phyloP scores from a whole-genome alignment of 2,797 vertebrate species.

The Danio albolineatus region DNA sequence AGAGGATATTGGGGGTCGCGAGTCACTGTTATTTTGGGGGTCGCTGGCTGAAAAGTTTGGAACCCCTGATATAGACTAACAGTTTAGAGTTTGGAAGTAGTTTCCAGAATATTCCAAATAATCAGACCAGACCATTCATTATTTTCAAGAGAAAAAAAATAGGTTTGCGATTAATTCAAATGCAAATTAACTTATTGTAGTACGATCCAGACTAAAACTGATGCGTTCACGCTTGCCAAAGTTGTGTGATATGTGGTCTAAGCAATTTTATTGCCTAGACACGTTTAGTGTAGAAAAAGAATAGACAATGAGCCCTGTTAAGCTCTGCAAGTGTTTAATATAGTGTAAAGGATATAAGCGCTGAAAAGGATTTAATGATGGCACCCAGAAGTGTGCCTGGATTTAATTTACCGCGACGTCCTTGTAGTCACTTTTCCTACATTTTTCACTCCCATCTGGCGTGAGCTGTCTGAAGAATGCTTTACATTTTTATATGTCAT shows the following conservation, averaged over 20 bases:
- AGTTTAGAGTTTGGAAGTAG: no score
- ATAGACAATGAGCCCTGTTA: not conserved
- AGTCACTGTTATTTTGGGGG: no score
- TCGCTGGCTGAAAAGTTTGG: no score
- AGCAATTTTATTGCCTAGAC: not conserved
- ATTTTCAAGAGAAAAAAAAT: not conserved
- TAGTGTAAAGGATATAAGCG: not conserved
- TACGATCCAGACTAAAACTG: not conserved
- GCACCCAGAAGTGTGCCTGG: slow-evolving; percentile 10
- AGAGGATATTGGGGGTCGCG: no score
- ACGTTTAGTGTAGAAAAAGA: not conserved
- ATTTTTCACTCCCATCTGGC: slow-evolving; percentile 22
- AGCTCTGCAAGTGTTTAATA: not conserved
- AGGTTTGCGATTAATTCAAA: not conserved
- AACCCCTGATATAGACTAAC: no score
- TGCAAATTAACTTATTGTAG: not conserved
- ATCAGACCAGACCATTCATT: no score
- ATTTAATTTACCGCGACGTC: slow-evolving; percentile 38
- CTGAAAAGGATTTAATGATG: slow-evolving; percentile 15
- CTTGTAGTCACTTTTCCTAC: slow-evolving; percentile 19
- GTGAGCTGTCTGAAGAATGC: slow-evolving; percentile 22
- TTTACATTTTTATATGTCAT: slow-evolving; percentile 50
- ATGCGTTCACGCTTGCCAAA: not conserved
- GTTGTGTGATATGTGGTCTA: not conserved
- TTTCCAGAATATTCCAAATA: no score